Evolutionary conservation across 2,797 vertebrate genomes (phyloP), one percentile per base, ranked within the genome.

Genomic region (Pteronotus mesoamericanus): DNA sequence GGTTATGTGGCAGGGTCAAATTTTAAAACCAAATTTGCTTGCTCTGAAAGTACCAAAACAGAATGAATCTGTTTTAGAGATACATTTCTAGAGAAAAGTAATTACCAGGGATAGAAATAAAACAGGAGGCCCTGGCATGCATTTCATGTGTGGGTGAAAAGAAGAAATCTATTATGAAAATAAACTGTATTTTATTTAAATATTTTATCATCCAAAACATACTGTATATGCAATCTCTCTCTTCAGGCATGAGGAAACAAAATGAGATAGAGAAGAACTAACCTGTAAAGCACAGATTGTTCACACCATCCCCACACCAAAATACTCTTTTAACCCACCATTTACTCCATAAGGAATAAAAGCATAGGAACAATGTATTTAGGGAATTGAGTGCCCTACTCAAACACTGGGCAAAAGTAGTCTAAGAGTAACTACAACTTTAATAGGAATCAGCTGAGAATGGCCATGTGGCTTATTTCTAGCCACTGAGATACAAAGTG

Each of bases 21-120:
- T 95, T 89, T 92, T 84, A 79, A 96, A 97, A 89, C 59, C 15
- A 94, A 89, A 93, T 95, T 68, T 94, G 57, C 85, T 87, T 85
- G 29, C 53, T 89, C 59, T 79, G 39, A 74, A 59, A 95, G 51
- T 66, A 94, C 51, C 59, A 78, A 86, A 91, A 89, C 39, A 89
- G 69, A 93, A 96, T 26, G n/a, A 95, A 84, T 92, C 69, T 92
- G 44, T 93, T 89, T 84, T 44, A 84, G 57, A 86, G 26, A 84
- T 34, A 51, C 37, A 93, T 94, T 91, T 94, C 89, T n/a, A 46
- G 53, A 86, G 51, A 86, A 89, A 96, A 85, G 64, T 78, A 92
- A 91, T 86, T 78, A 78, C 87, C 69, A 93, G 14, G 85, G 79
- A 96, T 32, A 85, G 42, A 96, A 94, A 91, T n/a, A 94, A 91